Base-by-base conservation (phyloP, 2,888 invertebrate genomes). In the Anagyrus pseudococci region DNA sequence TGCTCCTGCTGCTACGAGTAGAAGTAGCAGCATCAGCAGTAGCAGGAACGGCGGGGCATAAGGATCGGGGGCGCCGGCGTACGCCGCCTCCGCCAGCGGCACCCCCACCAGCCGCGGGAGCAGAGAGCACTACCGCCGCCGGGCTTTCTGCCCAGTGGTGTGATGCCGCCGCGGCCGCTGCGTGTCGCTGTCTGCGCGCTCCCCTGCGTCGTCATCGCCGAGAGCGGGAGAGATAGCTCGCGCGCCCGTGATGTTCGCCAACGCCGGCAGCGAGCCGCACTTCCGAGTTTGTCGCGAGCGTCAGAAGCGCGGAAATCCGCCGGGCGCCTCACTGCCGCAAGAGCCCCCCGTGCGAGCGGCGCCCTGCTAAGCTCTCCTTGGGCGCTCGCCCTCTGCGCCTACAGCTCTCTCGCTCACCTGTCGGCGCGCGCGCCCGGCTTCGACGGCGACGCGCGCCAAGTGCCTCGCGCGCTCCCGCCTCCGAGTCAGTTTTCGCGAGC, bases 251-350 rank as follows among this genome's bases (percentile, higher is more conserved):
- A 69, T 72, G 72, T 73, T 76, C 74, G 75, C 76, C 37, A 29
- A 22, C 40, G 23, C 17, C 25, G 40, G 15, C 75, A 73, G 72
- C 69, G 70, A 77, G 72, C 75, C 75, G 75, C 75, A 75, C 73
- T 75, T 77, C 77, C 76, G 55, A 55, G 54, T 54, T 37, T 37
- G 33, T 15, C 33, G 33, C 15, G 33, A 37, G 33, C 33, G 33
- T 15, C 33, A 37, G 47, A 37, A 56, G 23, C 48, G 46, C 57
- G 41, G 53, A 53, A 53, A 53, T 41, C 53, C 53, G 40, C 23
- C 25, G 47, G 22, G 10, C 10, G 15, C 15, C 13, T 15, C 15
- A 37, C 33, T 47, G 7, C 41, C 15, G 47, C 17, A 48, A 53
- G 22, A 23, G 29, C 44, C 26, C 37, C 29, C 56, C 37, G 46